These are phyloP conservation scores for Sialis fuliginosa DNA, from an alignment of 2,888 invertebrate species.

Conservation along the genomic window DNA sequence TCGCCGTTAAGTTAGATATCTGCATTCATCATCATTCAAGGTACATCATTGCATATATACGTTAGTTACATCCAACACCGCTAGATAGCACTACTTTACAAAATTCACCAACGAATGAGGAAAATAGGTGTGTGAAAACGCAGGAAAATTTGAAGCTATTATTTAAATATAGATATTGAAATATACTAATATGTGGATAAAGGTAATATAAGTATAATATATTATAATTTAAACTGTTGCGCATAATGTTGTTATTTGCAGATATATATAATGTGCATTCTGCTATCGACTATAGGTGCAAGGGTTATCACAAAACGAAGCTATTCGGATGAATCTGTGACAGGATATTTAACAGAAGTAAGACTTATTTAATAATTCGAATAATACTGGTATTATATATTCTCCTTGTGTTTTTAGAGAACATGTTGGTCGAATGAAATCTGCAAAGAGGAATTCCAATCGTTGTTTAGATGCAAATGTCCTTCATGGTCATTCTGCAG, in stretches of 20 bases:
- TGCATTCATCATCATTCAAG: too few species aligned
- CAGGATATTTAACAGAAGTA: constrained; percentile 72
- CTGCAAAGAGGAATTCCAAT: constrained; percentile 83
- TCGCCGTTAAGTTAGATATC: too few species aligned
- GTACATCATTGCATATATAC: too few species aligned
- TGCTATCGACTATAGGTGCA: constrained; percentile 10
- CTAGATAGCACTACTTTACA: too few species aligned
- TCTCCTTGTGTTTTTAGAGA: constrained; percentile 34
- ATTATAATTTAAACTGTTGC: too few species aligned
- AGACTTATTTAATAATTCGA: constrained; percentile 7
- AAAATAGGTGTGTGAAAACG: too few species aligned
- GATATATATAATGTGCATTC: constrained; percentile 16
- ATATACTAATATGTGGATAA: too few species aligned
- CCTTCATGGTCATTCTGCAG: constrained; percentile 79
- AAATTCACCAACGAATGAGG: too few species aligned
- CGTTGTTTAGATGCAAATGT: constrained; percentile 70
- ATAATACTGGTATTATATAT: not conserved
- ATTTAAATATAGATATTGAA: too few species aligned
- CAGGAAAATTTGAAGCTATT: too few species aligned
- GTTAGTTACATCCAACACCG: too few species aligned
- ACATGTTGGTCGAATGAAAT: constrained; percentile 91
- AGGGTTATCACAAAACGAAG: constrained; percentile 41
- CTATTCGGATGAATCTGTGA: constrained; percentile 64
- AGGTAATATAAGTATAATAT: too few species aligned
- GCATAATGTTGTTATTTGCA: constrained; percentile 13